phyloP scores from a whole-genome alignment of 1,140 invertebrate species.

The Neoseiulus cucumeris region DNA sequence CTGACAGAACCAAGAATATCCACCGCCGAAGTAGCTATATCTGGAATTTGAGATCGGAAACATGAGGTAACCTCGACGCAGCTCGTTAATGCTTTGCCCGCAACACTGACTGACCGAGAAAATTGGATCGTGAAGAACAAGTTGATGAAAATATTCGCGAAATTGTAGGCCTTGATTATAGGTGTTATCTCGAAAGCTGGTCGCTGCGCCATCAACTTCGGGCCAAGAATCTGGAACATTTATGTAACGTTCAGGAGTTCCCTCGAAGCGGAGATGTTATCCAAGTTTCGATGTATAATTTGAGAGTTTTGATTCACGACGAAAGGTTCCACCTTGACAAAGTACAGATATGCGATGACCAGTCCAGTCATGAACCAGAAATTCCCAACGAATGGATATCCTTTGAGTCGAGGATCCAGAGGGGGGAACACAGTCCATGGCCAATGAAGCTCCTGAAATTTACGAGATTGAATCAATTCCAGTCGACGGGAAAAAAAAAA shows the following conservation, averaged over 20 bases:
- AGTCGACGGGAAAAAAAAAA: no score
- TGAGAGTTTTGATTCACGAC: no score
- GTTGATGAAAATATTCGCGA: not conserved
- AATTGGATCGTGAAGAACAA: constrained; percentile 7
- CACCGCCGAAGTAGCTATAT: constrained; percentile 6
- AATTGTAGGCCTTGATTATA: not conserved
- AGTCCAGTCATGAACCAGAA: constrained; percentile 2
- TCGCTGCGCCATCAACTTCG: not conserved
- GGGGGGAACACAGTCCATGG: not conserved
- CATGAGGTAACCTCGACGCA: no score
- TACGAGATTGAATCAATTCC: no score
- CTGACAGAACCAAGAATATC: constrained; percentile 1
- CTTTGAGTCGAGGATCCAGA: not conserved
- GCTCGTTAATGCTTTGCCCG: no score
- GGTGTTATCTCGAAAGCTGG: not conserved
- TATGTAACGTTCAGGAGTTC: no score
- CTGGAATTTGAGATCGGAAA: not conserved
- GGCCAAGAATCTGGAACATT: not conserved
- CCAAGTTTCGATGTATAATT: no score
- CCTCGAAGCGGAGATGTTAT: no score
- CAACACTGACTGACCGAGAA: not conserved
- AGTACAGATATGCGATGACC: not conserved
- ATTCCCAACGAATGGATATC: constrained; percentile 2
- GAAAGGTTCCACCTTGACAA: not conserved
- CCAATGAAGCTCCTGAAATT: not conserved